Evolutionary conservation across 2,797 vertebrate species (phyloP).

Genomic region (Harpagifer antarcticus): DNA sequence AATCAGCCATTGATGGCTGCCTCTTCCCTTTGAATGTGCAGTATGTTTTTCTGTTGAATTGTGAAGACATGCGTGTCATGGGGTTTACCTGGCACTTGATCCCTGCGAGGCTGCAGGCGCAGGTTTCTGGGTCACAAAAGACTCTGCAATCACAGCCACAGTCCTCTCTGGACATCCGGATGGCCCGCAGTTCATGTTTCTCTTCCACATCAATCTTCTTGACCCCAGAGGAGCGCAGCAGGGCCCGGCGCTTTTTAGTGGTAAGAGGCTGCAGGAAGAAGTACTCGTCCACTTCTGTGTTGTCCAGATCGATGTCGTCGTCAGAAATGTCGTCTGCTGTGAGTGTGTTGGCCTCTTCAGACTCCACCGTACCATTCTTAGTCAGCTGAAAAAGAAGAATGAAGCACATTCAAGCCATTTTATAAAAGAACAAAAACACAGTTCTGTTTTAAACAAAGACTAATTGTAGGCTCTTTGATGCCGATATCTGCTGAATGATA

Average conservation of each 20-base stretch:
- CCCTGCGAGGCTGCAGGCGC: conserved; percentile 97
- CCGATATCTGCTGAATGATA: background rate
- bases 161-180: conserved; percentile 96
- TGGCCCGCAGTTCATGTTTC: conserved; percentile 95
- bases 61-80: background rate
- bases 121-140: conserved; percentile 98
- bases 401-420: conserved; percentile 22
- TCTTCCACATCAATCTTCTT: conserved; percentile 99
- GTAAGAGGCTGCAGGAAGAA: conserved; percentile 98
- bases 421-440: conserved; percentile 7
- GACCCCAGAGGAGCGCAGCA: conserved; percentile 95
- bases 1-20: background rate
- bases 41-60: conserved; percentile 3
- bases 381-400: conserved; percentile 89
- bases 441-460: background rate
- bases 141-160: conserved; percentile 97
- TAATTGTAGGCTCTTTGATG: background rate
- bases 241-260: conserved; percentile 94
- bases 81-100: conserved; percentile 97
- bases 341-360: conserved; percentile 93
- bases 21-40: conserved; percentile 9
- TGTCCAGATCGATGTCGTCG: conserved; percentile 97
- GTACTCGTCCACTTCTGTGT: conserved; percentile 99
- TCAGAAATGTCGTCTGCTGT: conserved; percentile 98
- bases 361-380: conserved; percentile 96